Conservation (phyloP, 2,888 invertebrate species). For the Meiosimyza decipiens region DNA sequence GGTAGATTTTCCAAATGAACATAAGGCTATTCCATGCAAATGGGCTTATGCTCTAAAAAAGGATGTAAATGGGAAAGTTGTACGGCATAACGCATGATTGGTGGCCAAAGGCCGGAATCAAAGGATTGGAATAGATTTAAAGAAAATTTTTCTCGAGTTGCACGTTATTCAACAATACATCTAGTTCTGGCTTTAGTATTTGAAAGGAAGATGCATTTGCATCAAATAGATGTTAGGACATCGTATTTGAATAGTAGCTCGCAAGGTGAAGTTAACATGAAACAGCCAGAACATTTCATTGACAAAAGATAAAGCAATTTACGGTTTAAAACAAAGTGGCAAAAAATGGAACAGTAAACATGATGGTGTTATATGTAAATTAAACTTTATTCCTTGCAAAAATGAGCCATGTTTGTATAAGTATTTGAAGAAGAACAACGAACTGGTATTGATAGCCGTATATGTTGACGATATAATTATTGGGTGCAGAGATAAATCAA, state of each 20-base stretch:
- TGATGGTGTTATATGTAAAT: conserved; percentile 33
- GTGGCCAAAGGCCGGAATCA: conserved; percentile 39
- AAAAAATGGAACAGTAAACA: conserved; percentile 47
- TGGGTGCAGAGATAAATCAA: conserved; percentile 33
- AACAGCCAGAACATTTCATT: conserved; percentile 31
- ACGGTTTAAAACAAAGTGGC: conserved; percentile 47
- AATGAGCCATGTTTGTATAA: neutral
- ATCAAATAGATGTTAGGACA: conserved; percentile 28
- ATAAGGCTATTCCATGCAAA: conserved; percentile 1
- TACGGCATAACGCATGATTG: conserved; percentile 41
- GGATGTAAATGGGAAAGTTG: conserved; percentile 37
- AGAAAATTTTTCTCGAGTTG: conserved; percentile 32
- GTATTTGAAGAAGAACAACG: too few species aligned
- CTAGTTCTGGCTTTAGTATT: conserved; percentile 32
- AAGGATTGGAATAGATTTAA: conserved; percentile 31
- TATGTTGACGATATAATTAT: conserved; percentile 37
- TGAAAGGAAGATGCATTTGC: conserved; percentile 28
- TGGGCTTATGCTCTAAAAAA: conserved; percentile 11
- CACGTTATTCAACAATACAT: conserved; percentile 37
- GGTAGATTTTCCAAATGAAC: conserved; percentile 27
- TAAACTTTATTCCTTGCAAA: conserved; percentile 34
- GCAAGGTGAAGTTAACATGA: conserved; percentile 28
- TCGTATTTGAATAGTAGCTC: conserved; percentile 36
- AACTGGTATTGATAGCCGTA: too few species aligned
- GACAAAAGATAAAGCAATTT: conserved; percentile 40